Percentiles rank a stretch among this genome's conserved stretches.
Conservation (phyloP, 2,113 vertebrate species). For the Podarcis cretensis region DNA sequence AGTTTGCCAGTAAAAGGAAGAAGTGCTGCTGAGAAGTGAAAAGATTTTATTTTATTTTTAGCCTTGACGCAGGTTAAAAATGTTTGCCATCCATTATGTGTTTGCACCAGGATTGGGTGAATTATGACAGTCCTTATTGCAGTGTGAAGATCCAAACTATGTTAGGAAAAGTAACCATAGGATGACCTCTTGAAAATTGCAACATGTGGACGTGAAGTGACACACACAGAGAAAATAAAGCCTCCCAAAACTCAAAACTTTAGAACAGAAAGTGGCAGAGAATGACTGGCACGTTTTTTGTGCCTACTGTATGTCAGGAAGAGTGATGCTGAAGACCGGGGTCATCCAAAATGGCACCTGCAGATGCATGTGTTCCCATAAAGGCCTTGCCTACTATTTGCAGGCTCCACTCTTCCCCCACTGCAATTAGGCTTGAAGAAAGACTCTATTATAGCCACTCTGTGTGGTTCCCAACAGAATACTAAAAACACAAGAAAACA, state of each 20-base stretch:
- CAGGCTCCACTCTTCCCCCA: too few relatives aligned
- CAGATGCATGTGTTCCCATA: too few relatives aligned
- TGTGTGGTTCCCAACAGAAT: too few relatives aligned
- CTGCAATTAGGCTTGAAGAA: too few relatives aligned
- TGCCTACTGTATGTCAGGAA: too few relatives aligned
- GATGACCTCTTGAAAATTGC: not conserved
- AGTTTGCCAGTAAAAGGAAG: conserved; percentile 36
- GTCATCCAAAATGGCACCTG: too few relatives aligned
- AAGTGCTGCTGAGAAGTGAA: not conserved
- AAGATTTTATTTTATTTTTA: not conserved
- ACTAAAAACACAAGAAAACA: too few relatives aligned
- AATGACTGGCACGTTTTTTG: not conserved
- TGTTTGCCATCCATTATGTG: not conserved
- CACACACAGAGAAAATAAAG: not conserved
- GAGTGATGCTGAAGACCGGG: too few relatives aligned
- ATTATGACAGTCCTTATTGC: not conserved
- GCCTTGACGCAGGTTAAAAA: not conserved
- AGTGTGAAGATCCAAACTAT: not conserved
- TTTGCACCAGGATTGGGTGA: not conserved
- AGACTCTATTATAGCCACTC: too few relatives aligned
- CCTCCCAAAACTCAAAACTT: not conserved
- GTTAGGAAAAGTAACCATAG: not conserved
- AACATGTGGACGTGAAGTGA: not conserved
- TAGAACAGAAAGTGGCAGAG: not conserved
- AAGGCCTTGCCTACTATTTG: too few relatives aligned